Conservation (phyloP, 2,888 invertebrate species). For the Neocrepidodera transversa region DNA sequence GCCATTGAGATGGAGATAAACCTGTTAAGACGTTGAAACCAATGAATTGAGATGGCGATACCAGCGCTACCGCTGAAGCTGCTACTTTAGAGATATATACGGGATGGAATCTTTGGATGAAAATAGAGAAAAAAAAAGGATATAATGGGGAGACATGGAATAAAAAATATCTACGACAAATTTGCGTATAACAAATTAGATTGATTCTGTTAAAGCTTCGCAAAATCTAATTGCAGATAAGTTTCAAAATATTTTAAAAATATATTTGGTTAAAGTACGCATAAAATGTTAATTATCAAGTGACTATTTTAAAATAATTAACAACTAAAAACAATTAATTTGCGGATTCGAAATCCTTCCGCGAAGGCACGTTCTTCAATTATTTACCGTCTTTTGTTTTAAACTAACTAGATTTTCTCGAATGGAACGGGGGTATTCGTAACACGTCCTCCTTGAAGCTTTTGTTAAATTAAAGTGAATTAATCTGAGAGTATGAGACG, state of each 20-base stretch:
- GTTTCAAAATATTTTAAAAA: too few relatives aligned
- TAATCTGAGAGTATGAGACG: slow-evolving; percentile 49
- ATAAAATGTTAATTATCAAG: too few relatives aligned
- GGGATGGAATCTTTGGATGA: slow-evolving; percentile 40
- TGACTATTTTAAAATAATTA: too few relatives aligned
- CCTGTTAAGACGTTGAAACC: slow-evolving; percentile 50
- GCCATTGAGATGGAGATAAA: slow-evolving; percentile 44
- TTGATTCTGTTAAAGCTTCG: too few relatives aligned
- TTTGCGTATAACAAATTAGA: too few relatives aligned
- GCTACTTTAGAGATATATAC: slow-evolving; percentile 33
- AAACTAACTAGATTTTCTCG: slow-evolving; percentile 53
- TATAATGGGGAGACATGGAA: too few relatives aligned
- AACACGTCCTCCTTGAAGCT: slow-evolving; percentile 52
- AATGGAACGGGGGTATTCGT: slow-evolving; percentile 49
- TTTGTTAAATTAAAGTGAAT: slow-evolving; percentile 55
- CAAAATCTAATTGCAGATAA: too few relatives aligned
- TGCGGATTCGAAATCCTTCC: slow-evolving; percentile 49
- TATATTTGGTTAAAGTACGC: too few relatives aligned
- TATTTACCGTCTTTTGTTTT: slow-evolving; percentile 56
- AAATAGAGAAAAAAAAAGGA: not conserved
- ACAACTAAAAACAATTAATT: slow-evolving; percentile 52
- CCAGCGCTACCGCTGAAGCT: slow-evolving; percentile 40
- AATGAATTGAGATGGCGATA: slow-evolving; percentile 53
- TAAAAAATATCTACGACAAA: too few relatives aligned
- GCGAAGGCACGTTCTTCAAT: slow-evolving; percentile 53